Base-by-base conservation (phyloP, 2,888 invertebrate genomes). In the Adelognathus sp. region DNA sequence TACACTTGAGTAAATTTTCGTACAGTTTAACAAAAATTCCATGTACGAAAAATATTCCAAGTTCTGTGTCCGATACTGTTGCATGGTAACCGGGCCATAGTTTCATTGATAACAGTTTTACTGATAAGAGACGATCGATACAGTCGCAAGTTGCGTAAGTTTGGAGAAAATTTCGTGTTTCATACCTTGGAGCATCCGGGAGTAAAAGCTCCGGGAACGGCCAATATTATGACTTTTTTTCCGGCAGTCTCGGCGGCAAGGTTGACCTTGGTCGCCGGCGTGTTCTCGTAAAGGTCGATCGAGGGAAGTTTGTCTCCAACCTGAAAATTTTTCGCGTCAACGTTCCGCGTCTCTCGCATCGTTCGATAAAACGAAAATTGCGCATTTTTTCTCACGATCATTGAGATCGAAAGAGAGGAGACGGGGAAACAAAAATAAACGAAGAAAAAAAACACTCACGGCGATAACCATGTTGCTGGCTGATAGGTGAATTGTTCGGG, bases 171-270 rank as follows among this genome's bases (percentile, higher is more conserved):
- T 36, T 24, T 14, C n/a, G n/a, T 11, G 50, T n/a, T 82, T 86
- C n/a, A n/a, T 89, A 96, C 96, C 93, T 96, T 95, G 0, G 97
- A 97, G 90, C 98, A 98, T 4, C 97, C 97, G 5, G 98, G 98
- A 1, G 98, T 98, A 88, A 98, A 98, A 2, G 98, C 98, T 5
- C 98, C 98, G 14, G 98, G 98, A 7, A 98, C 98, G 21, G 96
- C 98, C 90, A 98, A 97, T 72, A 98, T 90, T 7, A 98, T 93
- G 0, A 97, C 94, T 89, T 97, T 98, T 88, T 97, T 98, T 16
- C 96, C 96, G 39, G 94, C 92, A 66, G 95, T 94, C 71, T 96
- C 90, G 14, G 97, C 94, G 1, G 93, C 92, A 44, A 96, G 92
- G 91, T 96, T 97, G 3, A 98, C 96, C 92, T 97, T 97, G 84